Conservation (phyloP, 35 echinoderm and acorn worm species). For the Holothuria glaberrima region DNA sequence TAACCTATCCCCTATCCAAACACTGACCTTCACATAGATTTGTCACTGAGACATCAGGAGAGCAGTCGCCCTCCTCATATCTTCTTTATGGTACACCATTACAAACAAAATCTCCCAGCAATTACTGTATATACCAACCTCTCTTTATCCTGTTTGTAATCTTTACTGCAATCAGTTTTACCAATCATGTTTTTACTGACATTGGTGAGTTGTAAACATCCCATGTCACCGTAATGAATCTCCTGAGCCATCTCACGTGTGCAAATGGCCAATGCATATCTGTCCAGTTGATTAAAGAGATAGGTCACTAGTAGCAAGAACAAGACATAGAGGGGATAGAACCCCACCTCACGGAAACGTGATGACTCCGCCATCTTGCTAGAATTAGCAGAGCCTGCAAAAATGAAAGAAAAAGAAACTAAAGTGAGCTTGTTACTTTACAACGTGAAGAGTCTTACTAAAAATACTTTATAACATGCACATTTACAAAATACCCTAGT, state of each 20-base stretch:
- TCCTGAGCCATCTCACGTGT: constrained; percentile 89
- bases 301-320: constrained; percentile 74
- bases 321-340: constrained; percentile 78
- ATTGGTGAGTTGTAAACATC: constrained; percentile 59
- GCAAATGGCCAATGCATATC: constrained; percentile 83
- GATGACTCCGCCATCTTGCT: background rate
- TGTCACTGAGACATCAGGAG: too few species aligned
- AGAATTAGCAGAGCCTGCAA: background rate
- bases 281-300: constrained; percentile 88
- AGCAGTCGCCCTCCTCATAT: too few species aligned
- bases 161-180: constrained; percentile 54
- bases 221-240: constrained; percentile 83
- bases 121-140: too few species aligned
- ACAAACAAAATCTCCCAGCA: too few species aligned
- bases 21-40: too few species aligned
- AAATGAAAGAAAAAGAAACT: too few species aligned
- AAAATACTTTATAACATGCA: too few species aligned
- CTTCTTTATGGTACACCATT: too few species aligned
- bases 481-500: background rate
- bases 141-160: too few species aligned
- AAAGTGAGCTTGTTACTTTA: background rate
- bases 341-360: constrained; percentile 26
- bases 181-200: constrained; percentile 10
- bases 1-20: too few species aligned
- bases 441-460: too few species aligned